phyloP scores from a whole-genome alignment of 2,113 vertebrate species.

The Peromyscus californicus region DNA sequence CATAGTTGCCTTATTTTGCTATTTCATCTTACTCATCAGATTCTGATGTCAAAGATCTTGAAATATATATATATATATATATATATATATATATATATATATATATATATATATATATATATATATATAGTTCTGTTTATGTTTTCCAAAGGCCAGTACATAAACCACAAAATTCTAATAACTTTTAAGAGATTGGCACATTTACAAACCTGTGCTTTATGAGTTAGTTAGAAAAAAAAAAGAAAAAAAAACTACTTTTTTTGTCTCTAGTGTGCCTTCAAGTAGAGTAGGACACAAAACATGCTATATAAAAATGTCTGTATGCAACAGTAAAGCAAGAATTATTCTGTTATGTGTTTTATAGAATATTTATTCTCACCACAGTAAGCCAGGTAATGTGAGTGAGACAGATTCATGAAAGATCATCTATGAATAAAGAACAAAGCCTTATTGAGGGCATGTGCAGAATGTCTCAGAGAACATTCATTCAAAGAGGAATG shows the following conservation, averaged over 20 bases:
- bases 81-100: too few relatives aligned
- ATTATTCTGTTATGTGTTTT: too few relatives aligned
- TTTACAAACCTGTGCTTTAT: neutral
- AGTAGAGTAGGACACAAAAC: neutral
- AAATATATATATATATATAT: neutral
- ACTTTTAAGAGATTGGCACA: neutral
- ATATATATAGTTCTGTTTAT: neutral
- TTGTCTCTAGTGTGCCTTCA: neutral
- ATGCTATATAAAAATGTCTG: neutral
- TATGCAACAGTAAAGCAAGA: neutral
- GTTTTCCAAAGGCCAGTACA: neutral
- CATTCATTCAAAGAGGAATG: fast-evolving
- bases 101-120: too few relatives aligned
- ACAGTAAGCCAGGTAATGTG: neutral
- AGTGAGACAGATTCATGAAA: neutral
- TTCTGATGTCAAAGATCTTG: neutral
- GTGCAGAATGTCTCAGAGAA: neutral
- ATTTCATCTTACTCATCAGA: neutral
- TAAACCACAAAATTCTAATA: neutral
- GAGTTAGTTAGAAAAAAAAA: neutral
- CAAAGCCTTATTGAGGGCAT: fast-evolving
- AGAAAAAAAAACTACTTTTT: neutral
- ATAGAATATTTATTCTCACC: neutral
- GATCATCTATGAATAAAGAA: neutral
- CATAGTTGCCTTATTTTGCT: neutral